Conservation (phyloP, 2,888 invertebrate species). For the Hymenopus coronatus region DNA sequence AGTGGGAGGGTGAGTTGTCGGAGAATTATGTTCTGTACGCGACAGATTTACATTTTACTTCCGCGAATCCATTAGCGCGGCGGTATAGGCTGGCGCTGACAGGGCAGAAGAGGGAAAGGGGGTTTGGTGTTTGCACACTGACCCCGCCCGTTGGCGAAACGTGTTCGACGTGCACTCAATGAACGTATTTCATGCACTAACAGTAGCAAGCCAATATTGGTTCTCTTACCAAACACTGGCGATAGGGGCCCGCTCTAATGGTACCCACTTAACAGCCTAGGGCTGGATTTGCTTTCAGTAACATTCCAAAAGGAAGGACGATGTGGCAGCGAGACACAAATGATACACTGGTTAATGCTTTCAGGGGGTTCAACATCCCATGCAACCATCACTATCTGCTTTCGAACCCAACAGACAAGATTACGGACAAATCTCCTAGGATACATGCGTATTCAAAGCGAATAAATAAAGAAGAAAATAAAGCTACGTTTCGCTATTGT, state of each 20-base stretch:
- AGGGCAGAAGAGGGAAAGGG: neutral
- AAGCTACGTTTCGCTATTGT: too few species aligned
- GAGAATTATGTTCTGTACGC: neutral
- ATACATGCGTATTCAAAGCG: neutral
- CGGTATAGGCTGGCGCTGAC: neutral
- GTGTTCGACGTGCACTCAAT: neutral
- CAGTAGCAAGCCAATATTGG: neutral
- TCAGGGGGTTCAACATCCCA: neutral
- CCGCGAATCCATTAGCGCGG: neutral
- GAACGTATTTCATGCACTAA: neutral
- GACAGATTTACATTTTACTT: conserved; percentile 9
- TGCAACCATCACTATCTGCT: neutral
- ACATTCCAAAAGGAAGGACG: neutral
- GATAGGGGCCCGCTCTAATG: neutral
- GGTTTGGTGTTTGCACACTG: neutral
- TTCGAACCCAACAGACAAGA: neutral
- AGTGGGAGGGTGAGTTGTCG: neutral
- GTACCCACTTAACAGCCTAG: neutral
- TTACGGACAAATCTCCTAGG: neutral
- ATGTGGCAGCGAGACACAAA: neutral
- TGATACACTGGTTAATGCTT: neutral
- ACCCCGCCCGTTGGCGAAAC: neutral
- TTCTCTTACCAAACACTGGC: neutral
- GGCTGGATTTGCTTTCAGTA: neutral
- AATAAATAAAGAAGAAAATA: neutral